Percentiles rank a stretch among this genome's conserved stretches.
Conservation (phyloP, 1,140 invertebrate species). For the Ceratina australensis region DNA sequence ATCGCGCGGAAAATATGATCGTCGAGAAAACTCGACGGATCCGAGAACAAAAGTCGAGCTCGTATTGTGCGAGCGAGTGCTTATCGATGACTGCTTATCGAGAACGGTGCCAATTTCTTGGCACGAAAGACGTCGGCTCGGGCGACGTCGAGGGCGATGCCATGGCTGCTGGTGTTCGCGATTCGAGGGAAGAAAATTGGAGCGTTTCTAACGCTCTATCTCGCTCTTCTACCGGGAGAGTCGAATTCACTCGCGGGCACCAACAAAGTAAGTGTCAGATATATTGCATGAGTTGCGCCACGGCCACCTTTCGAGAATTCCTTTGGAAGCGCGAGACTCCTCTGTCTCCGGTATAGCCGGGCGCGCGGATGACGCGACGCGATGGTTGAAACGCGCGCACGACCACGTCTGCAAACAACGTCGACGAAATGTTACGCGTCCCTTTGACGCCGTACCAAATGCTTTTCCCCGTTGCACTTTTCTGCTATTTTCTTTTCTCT, state of each 20-base stretch:
- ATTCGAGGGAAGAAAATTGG: slow-evolving; percentile 39
- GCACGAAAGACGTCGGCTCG: neutral
- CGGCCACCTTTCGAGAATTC: slow-evolving; percentile 44
- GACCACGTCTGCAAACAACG: slow-evolving; percentile 12
- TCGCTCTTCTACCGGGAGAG: slow-evolving; percentile 19
- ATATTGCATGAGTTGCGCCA: slow-evolving; percentile 47
- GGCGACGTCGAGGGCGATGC: neutral
- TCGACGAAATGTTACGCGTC: slow-evolving; percentile 15
- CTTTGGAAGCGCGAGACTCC: slow-evolving; percentile 45
- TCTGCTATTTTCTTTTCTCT: neutral
- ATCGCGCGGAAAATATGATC: too few species aligned
- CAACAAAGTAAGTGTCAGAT: slow-evolving; percentile 47
- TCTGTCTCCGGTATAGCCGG: slow-evolving; percentile 17
- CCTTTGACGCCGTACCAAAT: neutral
- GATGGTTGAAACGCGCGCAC: slow-evolving; percentile 30
- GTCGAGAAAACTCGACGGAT: neutral
- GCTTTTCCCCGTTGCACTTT: neutral
- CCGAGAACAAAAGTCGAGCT: neutral
- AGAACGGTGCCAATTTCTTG: slow-evolving; percentile 7
- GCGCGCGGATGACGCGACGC: neutral
- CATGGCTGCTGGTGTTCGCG: slow-evolving; percentile 2
- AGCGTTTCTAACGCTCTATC: slow-evolving; percentile 14
- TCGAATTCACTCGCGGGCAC: slow-evolving; percentile 32
- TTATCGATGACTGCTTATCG: slow-evolving; percentile 26
- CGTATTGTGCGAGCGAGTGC: neutral